phyloP scores from a whole-genome alignment of 2,888 invertebrate genomes.

The Cheilosia pagana region DNA sequence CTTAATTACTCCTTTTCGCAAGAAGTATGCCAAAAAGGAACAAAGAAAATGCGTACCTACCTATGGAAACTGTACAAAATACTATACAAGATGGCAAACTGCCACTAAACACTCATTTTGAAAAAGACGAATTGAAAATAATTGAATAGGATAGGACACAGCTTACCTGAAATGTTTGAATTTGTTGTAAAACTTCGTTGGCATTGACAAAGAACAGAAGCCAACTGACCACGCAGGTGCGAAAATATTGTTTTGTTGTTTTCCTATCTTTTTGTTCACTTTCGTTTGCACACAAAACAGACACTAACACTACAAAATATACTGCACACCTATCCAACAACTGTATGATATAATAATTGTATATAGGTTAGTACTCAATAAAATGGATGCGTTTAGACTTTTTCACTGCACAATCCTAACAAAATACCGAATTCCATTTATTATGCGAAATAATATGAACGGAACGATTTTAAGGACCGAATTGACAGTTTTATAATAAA shows the following conservation, averaged over 20 bases:
- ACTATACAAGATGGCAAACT: neutral
- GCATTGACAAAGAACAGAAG: constrained; percentile 7
- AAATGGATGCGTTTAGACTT: constrained; percentile 5
- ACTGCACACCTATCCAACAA: neutral
- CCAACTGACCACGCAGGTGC: constrained; percentile 29
- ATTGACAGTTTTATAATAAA: neutral
- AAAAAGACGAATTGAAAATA: no score
- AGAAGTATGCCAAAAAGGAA: constrained; percentile 4
- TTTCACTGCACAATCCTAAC: neutral
- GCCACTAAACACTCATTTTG: neutral
- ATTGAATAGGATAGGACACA: neutral
- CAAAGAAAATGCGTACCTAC: constrained; percentile 18
- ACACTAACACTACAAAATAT: neutral
- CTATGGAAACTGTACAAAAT: constrained; percentile 12
- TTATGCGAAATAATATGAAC: neutral
- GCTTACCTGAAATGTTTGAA: constrained; percentile 7
- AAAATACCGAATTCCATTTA: neutral
- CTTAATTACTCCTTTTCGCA: neutral
- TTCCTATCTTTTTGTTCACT: constrained; percentile 23
- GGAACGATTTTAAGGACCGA: neutral
- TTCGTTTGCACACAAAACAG: constrained; percentile 33
- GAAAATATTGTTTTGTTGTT: neutral
- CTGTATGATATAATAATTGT: neutral
- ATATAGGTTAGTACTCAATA: constrained; percentile 43
- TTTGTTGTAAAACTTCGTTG: neutral